Evolutionary conservation across 37 sponge, comb jelly and placozoan genomes (phyloP).

Genomic region (Eunapius fragilis): DNA sequence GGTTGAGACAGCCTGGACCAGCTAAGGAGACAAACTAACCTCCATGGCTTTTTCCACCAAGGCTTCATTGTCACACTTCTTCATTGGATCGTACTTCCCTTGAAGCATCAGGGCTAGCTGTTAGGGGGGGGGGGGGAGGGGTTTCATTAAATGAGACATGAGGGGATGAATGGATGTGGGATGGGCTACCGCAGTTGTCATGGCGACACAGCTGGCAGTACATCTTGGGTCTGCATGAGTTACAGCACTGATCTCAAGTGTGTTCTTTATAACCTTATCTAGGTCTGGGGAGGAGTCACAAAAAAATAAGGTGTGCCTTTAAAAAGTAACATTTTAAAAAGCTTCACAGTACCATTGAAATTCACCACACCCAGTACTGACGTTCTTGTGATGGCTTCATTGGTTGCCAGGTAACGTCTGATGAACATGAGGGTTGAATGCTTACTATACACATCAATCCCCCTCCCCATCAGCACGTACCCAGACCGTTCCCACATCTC

Average conservation of each 20-base stretch:
- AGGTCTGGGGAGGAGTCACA: constrained; percentile 46
- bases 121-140: neutral
- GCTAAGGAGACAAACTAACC: constrained; percentile 19
- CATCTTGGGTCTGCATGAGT: constrained; percentile 96
- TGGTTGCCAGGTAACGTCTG: constrained; percentile 86
- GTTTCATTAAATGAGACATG: too few relatives aligned
- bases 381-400: constrained; percentile 94
- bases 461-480: too few relatives aligned
- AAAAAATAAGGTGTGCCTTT: neutral
- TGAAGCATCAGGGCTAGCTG: constrained; percentile 85
- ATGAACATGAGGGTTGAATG: neutral
- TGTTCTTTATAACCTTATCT: constrained; percentile 70
- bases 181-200: constrained; percentile 85
- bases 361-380: constrained; percentile 73
- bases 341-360: constrained; percentile 87
- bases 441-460: neutral
- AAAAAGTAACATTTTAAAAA: neutral
- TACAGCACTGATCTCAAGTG: constrained; percentile 47
- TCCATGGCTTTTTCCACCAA: constrained; percentile 34
- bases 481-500: constrained; percentile 85
- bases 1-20: neutral
- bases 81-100: constrained; percentile 48
- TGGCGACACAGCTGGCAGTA: constrained; percentile 83
- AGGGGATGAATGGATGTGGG: too few relatives aligned
- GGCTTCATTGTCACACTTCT: constrained; percentile 30